phyloP scores from a whole-genome alignment of 2,797 vertebrate genomes.

The Aplochiton taeniatus region DNA sequence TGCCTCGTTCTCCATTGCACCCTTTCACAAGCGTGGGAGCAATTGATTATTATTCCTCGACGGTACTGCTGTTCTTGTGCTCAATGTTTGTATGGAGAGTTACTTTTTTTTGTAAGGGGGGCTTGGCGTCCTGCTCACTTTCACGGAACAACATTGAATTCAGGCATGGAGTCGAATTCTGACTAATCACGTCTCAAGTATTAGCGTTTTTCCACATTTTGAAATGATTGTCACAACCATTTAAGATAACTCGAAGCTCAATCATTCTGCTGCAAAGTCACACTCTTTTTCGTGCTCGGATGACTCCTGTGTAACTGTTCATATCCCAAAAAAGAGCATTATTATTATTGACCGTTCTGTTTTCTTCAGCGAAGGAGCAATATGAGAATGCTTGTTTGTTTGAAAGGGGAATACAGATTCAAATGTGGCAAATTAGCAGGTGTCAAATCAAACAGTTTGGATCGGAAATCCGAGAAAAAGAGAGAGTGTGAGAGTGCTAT shows the following conservation, averaged over 20 bases:
- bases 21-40: too few species aligned
- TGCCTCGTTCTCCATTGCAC: constrained; percentile 15
- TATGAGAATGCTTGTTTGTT: constrained; percentile 22
- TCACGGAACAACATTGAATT: constrained; percentile 14
- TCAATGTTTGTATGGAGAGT: constrained; percentile 4
- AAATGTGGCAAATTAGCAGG: too few species aligned
- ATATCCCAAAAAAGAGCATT: too few species aligned
- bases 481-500: too few species aligned
- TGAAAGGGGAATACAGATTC: constrained; percentile 15
- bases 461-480: too few species aligned
- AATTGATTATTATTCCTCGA: too few species aligned
- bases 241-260: constrained; percentile 1
- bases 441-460: too few species aligned
- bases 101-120: neutral
- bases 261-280: constrained; percentile 19
- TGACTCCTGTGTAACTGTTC: too few species aligned
- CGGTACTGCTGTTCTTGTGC: neutral
- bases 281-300: constrained; percentile 4
- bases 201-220: constrained; percentile 9
- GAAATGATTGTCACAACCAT: neutral
- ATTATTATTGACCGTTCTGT: constrained; percentile 4
- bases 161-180: constrained; percentile 2
- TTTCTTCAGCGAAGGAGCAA: constrained; percentile 56
- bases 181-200: neutral
- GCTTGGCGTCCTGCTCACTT: neutral